Percentiles rank a stretch among this genome's conserved stretches.
These are phyloP conservation scores for Ancistrus triradiatus DNA, from an alignment of 2,113 vertebrate species.

Conservation along the genomic window DNA sequence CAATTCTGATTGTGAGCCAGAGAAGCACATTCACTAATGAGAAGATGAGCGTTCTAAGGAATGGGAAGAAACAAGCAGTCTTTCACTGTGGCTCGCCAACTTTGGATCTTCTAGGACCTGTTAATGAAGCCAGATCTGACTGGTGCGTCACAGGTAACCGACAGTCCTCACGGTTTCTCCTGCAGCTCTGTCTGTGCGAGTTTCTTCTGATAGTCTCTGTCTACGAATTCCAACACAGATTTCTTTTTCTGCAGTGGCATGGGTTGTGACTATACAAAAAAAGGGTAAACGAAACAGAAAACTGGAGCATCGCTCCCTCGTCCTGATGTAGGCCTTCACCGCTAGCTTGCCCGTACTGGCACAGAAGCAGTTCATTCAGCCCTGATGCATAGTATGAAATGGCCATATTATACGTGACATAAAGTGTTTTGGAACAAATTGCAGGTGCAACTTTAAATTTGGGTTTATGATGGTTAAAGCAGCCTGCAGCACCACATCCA, in stretches of 20 bases:
- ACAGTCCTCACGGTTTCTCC: neutral
- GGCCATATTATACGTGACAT: constrained; percentile 21
- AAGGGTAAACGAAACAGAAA: neutral
- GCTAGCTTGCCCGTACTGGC: constrained; percentile 39
- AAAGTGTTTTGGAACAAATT: constrained; percentile 11
- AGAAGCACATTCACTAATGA: constrained; percentile 37
- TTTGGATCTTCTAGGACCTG: constrained; percentile 19
- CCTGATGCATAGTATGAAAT: constrained; percentile 64
- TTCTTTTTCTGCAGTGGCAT: constrained; percentile 13
- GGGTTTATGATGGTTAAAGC: constrained; percentile 1
- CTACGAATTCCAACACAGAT: constrained; percentile 2
- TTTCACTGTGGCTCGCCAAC: constrained; percentile 15
- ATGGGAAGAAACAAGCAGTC: constrained; percentile 33
- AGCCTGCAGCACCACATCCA: constrained; percentile 13
- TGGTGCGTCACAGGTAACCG: no score
- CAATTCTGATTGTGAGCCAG: constrained; percentile 48
- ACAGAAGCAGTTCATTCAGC: constrained; percentile 41
- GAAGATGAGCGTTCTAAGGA: constrained; percentile 7
- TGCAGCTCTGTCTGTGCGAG: constrained; percentile 5
- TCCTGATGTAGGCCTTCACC: constrained; percentile 62
- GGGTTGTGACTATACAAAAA: constrained; percentile 16
- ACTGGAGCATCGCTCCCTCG: constrained; percentile 34
- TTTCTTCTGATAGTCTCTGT: constrained; percentile 10
- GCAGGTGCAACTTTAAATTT: constrained; percentile 19
- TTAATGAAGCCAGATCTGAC: neutral